Base-by-base conservation (phyloP, 2,113 vertebrate genomes). In the Eudorcas thomsonii region DNA sequence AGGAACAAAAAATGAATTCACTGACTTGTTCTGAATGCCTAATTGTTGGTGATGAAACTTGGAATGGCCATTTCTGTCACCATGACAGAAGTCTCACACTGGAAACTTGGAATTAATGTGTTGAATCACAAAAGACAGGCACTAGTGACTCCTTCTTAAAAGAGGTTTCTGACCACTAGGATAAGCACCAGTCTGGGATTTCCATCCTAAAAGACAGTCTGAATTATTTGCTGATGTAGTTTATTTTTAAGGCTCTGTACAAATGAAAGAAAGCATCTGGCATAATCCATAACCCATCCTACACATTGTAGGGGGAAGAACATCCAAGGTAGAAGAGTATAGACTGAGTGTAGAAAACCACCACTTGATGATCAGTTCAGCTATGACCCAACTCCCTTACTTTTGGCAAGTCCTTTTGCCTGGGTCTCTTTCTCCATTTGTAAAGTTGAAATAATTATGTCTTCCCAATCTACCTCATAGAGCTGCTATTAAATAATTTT, bases 1-100 rank as follows among this genome's bases (percentile, higher is more conserved):
- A 87, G n/a, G 30, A 93, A 57, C 57, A 7, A 43, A 60, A 97
- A 67, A 60, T 33, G 30, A 86, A 96, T 77, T 90, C 2, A 19
- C 54, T 19, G 16, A 89, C 52, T 60, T 90, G 52, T 54, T 25
- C 78, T 80, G 45, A 55, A 43, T 28, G 8, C 14, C n/a, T 78
- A 90, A 23, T 21, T 57, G 23, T 4, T 74, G 33, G 12, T 45
- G 85, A 36, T 33, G 28, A 84, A 71, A 88, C 64, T 80, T 55
- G 48, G 39, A 87, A 57, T 54, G 83, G 71, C 60, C 50, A 3
- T 91, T 95, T 86, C 78, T 93, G 30, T 71, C 87, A 78, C 43
- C 54, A 1, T 28, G 62, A 39, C 5, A 84, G 11, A 59, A 59
- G 28, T 45, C 82, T 48, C 57, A 10, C 64, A 39, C 5, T 48